phyloP scores from a whole-genome alignment of 2,888 invertebrate genomes.

The Sialis lutaria region DNA sequence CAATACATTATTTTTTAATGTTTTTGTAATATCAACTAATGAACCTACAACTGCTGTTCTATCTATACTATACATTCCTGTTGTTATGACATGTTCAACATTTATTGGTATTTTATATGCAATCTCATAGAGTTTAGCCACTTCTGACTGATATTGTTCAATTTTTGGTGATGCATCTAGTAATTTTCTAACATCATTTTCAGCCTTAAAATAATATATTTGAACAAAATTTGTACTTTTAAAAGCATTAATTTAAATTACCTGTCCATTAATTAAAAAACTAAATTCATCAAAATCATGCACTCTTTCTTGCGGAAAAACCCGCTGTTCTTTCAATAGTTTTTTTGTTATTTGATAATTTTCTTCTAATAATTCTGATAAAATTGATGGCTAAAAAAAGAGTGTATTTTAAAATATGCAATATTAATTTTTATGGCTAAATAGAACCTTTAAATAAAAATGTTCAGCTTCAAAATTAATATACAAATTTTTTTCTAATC shows the following conservation, averaged over 20 bases:
- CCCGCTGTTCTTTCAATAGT: constrained; percentile 50
- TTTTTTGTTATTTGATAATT: constrained; percentile 42
- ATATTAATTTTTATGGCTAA: neutral
- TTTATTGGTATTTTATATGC: constrained; percentile 38
- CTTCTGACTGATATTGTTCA: constrained; percentile 40
- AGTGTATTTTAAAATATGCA: neutral
- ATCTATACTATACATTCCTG: constrained; percentile 76
- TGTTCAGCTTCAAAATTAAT: constrained; percentile 34
- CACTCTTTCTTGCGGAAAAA: constrained; percentile 52
- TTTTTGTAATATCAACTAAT: constrained; percentile 48
- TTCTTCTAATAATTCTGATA: constrained; percentile 43
- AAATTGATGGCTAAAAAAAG: constrained; percentile 51
- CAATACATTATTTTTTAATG: constrained; percentile 50
- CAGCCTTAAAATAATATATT: constrained; percentile 27
- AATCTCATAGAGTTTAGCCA: constrained; percentile 43
- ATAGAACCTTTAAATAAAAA: constrained; percentile 17
- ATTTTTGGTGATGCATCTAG: constrained; percentile 45
- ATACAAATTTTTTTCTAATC: constrained; percentile 65
- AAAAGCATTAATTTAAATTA: constrained; percentile 13
- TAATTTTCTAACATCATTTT: constrained; percentile 44
- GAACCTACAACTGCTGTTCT: constrained; percentile 58
- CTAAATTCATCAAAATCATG: constrained; percentile 70
- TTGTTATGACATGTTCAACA: constrained; percentile 46
- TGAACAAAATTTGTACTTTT: constrained; percentile 1
- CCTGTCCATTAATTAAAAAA: constrained; percentile 54